Base-by-base conservation (phyloP, 2,113 vertebrate species). In the Sporophila hypoxantha region DNA sequence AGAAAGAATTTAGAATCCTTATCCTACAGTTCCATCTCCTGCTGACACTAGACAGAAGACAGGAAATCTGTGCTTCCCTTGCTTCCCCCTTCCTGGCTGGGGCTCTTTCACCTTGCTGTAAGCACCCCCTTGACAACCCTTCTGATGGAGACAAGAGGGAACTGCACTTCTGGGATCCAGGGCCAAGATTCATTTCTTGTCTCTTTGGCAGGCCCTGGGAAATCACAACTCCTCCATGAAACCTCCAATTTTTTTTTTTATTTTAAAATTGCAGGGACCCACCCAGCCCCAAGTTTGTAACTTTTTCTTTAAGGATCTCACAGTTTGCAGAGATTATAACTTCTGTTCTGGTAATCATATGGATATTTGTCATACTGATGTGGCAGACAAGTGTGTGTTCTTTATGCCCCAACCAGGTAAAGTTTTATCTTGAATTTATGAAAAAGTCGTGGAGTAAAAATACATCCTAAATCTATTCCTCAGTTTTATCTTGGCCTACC, bases 401-500 rank as follows among this genome's bases (percentile, higher is more conserved):
- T 56, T 82, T 74, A 36, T 70, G 34, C 46, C 32, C 29, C 29
- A 32, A 3, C 53, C 82, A 70, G 73, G 53, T 70, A 14, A 85
- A 92, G 29, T 65, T 68, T 85, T 87, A 85, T 85, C 76, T 90
- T 49, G 50, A 56, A 60, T 26, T 93, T 79, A 26, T 5, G 42
- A 74, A 71, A 85, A 79, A 86, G 17, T 14, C 52, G 6, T 13
- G 12, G 21, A 66, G 22, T 41, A 74, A 91, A 92, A 78, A 64
- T 56, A 39, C 7, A 70, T 44, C 60, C 56, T 79, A 66, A 88
- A 49, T 62, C 41, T 66, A 52, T 79, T 81, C 52, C 71, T 87
- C 71, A 67, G 23, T 30, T 87, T 94, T 95, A 91, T 94, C 84
- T 93, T 89, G 49, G n/a, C 44, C 65, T n/a, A 47, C n/a, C 89